Percentiles rank a stretch among this genome's conserved stretches.
These are phyloP conservation scores for Haliclona indistincta DNA, from an alignment of 37 sponge, comb jelly and placozoan species.

Conservation along the genomic window DNA sequence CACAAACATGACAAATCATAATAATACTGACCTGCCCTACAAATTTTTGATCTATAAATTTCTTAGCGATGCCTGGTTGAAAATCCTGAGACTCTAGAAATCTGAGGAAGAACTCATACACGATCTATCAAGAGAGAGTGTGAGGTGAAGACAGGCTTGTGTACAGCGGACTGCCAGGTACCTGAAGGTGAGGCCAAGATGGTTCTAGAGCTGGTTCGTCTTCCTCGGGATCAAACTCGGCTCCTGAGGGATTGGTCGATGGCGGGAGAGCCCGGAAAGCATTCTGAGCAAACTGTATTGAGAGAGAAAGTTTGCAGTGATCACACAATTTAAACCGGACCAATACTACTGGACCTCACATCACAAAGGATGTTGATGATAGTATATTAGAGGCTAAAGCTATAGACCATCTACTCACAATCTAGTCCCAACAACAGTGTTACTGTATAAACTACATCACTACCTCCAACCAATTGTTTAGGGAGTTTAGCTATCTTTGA, in stretches of 20 bases:
- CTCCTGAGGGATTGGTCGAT: conserved; percentile 90
- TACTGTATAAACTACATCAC: no score
- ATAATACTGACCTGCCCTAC: conserved; percentile 70
- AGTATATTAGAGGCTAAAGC: no score
- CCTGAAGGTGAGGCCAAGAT: conserved; percentile 98
- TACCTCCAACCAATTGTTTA: no score
- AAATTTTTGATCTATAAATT: conserved; percentile 93
- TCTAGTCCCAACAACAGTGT: no score
- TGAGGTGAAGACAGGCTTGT: no score
- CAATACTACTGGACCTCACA: no score
- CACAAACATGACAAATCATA: neutral
- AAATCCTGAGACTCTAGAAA: conserved; percentile 97
- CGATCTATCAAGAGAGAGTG: conserved; percentile 65
- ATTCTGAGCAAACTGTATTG: conserved; percentile 92
- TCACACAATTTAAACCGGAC: neutral
- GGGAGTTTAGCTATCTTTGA: no score
- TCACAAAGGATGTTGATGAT: no score
- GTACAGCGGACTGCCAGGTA: no score
- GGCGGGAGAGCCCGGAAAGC: conserved; percentile 96
- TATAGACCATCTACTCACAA: no score
- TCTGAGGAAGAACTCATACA: conserved; percentile 94
- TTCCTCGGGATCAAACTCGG: conserved; percentile 98
- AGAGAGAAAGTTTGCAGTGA: conserved; percentile 13
- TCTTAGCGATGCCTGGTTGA: conserved; percentile 87
- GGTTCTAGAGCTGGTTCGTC: conserved; percentile 97